Evolutionary conservation across 2,113 vertebrate species (phyloP).

Genomic region (Archocentrus centrarchus): DNA sequence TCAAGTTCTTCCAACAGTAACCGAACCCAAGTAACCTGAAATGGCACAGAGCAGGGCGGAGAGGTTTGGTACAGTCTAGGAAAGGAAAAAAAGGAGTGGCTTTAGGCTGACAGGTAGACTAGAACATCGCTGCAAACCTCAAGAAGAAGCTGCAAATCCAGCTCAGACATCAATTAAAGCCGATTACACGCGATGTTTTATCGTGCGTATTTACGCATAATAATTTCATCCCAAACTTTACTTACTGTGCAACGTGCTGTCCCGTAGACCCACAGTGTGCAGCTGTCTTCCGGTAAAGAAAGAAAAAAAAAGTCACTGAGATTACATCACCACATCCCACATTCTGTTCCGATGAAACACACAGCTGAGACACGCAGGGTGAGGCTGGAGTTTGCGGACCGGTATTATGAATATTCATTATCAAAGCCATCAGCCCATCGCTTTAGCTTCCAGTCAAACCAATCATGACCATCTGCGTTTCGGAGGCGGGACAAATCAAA

Average conservation of each 20-base stretch:
- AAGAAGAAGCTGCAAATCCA: not conserved
- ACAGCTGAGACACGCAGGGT: not conserved
- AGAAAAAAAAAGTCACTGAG: slow-evolving; percentile 1
- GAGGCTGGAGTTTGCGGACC: not conserved
- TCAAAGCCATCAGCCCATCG: slow-evolving; percentile 72
- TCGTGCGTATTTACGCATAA: slow-evolving; percentile 15
- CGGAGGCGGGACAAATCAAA: slow-evolving; percentile 32
- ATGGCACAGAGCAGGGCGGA: slow-evolving; percentile 30
- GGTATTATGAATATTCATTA: slow-evolving; percentile 74
- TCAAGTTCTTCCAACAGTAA: slow-evolving; percentile 57
- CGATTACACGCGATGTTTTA: not conserved
- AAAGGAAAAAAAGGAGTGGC: slow-evolving; percentile 31
- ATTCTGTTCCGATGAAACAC: slow-evolving; percentile 62
- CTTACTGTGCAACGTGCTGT: not conserved
- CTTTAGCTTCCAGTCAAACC: slow-evolving; percentile 18
- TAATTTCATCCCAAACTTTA: not conserved
- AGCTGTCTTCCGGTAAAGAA: not conserved
- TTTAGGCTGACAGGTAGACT: slow-evolving; percentile 15
- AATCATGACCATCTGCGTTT: slow-evolving; percentile 49
- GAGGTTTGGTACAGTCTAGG: not conserved
- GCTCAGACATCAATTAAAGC: not conserved
- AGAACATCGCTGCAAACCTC: not conserved
- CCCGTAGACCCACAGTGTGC: not conserved
- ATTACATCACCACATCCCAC: slow-evolving; percentile 37
- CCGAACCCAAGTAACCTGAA: slow-evolving; percentile 62